Evolutionary conservation across 2,888 invertebrate species (phyloP), one percentile per base, ranked within the genome.

Genomic region (Lissocephala sabroskyi): DNA sequence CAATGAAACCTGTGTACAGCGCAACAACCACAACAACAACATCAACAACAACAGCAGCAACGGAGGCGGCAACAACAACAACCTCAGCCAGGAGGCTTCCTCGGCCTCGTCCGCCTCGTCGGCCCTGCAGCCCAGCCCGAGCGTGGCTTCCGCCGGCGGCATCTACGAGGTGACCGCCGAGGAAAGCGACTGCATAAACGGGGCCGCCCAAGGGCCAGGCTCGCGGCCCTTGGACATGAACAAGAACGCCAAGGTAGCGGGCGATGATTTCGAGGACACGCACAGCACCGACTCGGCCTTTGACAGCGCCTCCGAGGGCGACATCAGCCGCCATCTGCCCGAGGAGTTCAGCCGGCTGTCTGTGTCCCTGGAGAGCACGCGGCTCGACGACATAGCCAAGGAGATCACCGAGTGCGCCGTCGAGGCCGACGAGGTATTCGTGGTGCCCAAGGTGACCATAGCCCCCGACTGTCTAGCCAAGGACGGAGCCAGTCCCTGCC

Each of bases 221-320:
- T 59, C 57, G 2, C 70, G 78, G 41, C 80, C 80, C 3, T 37
- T 83, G 33, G 83, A 83, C 48, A 79, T 82, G 26, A 82, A 82
- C 19, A 83, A 83, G 42, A 82, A 80, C 42, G 53, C 76, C 3
- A 80, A 77, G 35, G 53, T 66, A 11, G n/a, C n/a, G n/a, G 60
- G 55, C 3, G 83, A 83, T 37, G 83, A 83, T 23, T 81, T 79
- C 30, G 82, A 82, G 49, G 81, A 82, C 39, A 80, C 82, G 33
- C 82, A 82, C 50, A 82, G 82, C 57, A 82, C 81, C 1, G 83
- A 82, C 57, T 84, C 84, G 33, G 83, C 84, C 40, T 83, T 83
- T 43, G 83, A 84, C 58, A 83, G 83, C 51, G 81, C 84, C 7
- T 84, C 84, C 11, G 84, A 84, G 36, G 82, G 84, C 23, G 82